These are phyloP conservation scores for Calidris pugnax DNA, from an alignment of 2,113 vertebrate genomes.

Conservation along the genomic window DNA sequence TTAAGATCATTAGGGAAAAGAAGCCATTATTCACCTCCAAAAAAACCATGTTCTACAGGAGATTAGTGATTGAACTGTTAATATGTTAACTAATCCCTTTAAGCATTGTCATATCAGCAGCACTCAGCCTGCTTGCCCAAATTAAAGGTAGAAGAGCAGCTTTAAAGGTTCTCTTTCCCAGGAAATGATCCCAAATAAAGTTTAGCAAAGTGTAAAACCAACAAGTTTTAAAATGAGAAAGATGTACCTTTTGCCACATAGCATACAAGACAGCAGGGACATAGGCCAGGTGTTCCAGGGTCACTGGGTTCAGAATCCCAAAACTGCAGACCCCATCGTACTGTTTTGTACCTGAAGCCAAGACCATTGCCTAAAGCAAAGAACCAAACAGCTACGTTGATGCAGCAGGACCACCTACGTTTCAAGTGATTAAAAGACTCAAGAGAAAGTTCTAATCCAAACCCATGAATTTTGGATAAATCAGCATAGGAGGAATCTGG, in stretches of 20 bases:
- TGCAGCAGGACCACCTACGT: background rate
- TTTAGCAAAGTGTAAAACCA: background rate
- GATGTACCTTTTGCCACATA: background rate
- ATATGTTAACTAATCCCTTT: background rate
- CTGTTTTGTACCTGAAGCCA: background rate
- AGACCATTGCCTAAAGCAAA: background rate
- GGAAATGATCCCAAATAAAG: background rate
- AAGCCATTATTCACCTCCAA: background rate
- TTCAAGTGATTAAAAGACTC: background rate
- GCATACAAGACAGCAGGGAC: background rate
- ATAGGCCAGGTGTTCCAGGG: accelerated
- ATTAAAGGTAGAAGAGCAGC: background rate
- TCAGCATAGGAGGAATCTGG: background rate
- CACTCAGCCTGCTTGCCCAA: background rate
- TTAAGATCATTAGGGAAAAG: background rate
- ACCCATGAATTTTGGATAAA: background rate
- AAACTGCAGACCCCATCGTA: background rate
- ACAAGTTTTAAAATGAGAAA: background rate
- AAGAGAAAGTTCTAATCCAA: background rate
- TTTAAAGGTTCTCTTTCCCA: background rate
- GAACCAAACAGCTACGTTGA: background rate
- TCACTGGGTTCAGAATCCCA: background rate
- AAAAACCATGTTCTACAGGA: background rate
- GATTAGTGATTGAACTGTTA: background rate
- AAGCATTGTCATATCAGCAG: background rate